These are phyloP conservation scores for Nylanderia fulva DNA, from an alignment of 1,140 invertebrate species.

Conservation along the genomic window DNA sequence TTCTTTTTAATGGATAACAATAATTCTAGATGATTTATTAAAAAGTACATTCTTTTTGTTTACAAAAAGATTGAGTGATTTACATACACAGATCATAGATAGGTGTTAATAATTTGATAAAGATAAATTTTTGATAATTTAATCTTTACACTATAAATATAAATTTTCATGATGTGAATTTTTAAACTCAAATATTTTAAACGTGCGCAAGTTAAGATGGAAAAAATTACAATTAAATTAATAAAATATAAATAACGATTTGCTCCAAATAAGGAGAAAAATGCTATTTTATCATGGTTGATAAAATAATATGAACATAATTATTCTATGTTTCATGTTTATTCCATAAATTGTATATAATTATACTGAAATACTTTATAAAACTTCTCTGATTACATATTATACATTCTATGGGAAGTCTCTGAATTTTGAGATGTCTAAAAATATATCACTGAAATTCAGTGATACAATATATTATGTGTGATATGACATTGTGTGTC, in stretches of 20 bases:
- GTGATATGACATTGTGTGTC: background rate
- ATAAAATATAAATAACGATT: slow-evolving; percentile 15
- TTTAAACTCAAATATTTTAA: background rate
- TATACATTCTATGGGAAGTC: background rate
- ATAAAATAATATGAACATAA: background rate
- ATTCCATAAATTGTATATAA: slow-evolving; percentile 25
- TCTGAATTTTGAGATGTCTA: background rate
- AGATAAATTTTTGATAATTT: background rate
- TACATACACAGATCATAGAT: background rate
- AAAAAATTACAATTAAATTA: background rate
- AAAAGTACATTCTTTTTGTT: background rate
- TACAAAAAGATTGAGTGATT: background rate
- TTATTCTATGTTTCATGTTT: background rate
- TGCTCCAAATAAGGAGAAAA: background rate
- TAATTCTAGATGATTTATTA: background rate
- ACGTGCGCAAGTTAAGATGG: background rate
- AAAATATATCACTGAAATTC: slow-evolving; percentile 9
- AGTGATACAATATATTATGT: background rate
- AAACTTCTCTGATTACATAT: slow-evolving; percentile 4
- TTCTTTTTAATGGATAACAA: background rate
- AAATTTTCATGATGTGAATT: background rate
- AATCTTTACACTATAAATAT: background rate
- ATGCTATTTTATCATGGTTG: slow-evolving; percentile 6
- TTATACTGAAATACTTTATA: background rate
- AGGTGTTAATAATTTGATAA: slow-evolving; percentile 24